Conservation (phyloP, 2,888 invertebrate species). For the Epistrophella euchroma region DNA sequence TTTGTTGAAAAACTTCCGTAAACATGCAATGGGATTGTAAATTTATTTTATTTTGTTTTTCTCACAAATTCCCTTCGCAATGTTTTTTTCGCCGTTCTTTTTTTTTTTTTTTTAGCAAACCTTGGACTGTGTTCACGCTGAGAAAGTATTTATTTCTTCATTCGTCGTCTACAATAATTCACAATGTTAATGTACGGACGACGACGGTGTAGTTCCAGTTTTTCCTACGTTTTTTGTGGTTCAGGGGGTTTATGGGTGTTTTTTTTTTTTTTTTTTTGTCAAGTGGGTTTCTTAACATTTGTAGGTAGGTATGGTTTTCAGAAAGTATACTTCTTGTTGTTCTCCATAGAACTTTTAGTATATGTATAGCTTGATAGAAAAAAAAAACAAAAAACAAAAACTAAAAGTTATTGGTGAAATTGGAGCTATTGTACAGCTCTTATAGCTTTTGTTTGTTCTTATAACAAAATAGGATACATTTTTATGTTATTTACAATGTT, state of each 20-base stretch:
- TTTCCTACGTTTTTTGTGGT: not conserved
- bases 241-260: not conserved
- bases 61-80: slow-evolving; percentile 24
- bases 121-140: slow-evolving; percentile 54
- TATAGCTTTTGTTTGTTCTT: not conserved
- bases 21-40: slow-evolving; percentile 59
- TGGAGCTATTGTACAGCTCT: slow-evolving; percentile 4
- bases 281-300: not conserved
- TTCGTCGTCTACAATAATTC: slow-evolving; percentile 8
- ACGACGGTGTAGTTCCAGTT: not conserved
- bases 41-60: slow-evolving; percentile 22
- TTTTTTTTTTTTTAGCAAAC: slow-evolving; percentile 25
- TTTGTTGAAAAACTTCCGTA: slow-evolving; percentile 60
- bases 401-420: slow-evolving; percentile 10
- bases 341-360: not conserved
- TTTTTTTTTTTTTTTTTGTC: slow-evolving; percentile 7
- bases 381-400: not conserved
- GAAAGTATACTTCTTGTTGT: not conserved
- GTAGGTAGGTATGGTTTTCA: not conserved
- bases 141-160: slow-evolving; percentile 40
- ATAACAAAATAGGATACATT: slow-evolving; percentile 10
- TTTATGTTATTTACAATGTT: slow-evolving; percentile 1
- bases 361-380: not conserved
- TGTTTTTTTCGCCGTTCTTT: slow-evolving; percentile 4
- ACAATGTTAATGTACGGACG: not conserved